These are phyloP conservation scores for Aplysina aerophoba DNA, from an alignment of 37 sponge, comb jelly and placozoan genomes.

Conservation along the genomic window DNA sequence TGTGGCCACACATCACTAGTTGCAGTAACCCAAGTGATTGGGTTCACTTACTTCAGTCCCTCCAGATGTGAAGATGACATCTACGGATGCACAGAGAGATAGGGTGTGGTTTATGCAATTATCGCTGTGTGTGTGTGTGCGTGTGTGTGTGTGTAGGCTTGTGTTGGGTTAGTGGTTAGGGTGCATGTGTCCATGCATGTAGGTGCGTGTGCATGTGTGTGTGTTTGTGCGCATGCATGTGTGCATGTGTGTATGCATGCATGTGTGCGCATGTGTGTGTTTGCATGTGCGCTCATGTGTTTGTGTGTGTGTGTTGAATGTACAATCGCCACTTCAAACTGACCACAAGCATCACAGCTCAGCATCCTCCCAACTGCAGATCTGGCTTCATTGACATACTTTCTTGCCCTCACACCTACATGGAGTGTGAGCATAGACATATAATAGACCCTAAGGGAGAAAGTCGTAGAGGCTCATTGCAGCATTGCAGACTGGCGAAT, in stretches of 20 bases:
- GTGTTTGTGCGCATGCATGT: not conserved
- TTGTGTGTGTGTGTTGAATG: not conserved
- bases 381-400: constrained; percentile 56
- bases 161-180: no score
- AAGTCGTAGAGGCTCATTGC: not conserved
- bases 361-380: constrained; percentile 62
- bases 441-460: no score
- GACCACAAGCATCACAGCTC: constrained; percentile 41
- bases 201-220: not conserved
- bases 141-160: not conserved
- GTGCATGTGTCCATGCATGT: not conserved
- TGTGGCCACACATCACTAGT: no score
- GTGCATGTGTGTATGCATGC: not conserved
- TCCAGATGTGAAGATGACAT: constrained; percentile 87
- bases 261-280: not conserved
- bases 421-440: no score
- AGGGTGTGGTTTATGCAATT: no score
- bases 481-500: not conserved
- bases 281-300: not conserved
- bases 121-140: not conserved
- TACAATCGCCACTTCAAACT: no score
- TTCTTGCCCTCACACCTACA: constrained; percentile 57
- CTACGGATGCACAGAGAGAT: constrained; percentile 30
- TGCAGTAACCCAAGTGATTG: no score
- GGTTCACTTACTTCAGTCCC: constrained; percentile 77